A percentile compares a stretch with the other conserved stretches of the same genome.
Evolutionary conservation across 2,797 vertebrate species (phyloP).

Genomic region (Sebastiscus albofasciatus): DNA sequence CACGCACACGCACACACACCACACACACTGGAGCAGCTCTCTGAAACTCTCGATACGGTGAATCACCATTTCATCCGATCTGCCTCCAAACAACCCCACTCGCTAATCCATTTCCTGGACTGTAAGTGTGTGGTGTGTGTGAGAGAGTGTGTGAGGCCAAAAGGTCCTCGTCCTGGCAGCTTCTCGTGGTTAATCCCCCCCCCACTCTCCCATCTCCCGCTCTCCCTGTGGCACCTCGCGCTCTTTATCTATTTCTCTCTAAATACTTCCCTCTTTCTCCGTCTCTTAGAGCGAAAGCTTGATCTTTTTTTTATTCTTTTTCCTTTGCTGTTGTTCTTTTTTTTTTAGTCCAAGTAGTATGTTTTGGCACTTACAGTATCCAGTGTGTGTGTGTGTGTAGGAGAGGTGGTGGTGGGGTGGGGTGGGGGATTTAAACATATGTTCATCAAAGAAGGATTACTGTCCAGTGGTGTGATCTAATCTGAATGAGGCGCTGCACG

Average conservation of each 20-base stretch:
- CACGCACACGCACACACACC: neutral
- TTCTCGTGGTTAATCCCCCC: constrained; percentile 49
- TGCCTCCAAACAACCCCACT: constrained; percentile 53
- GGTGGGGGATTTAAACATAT: constrained; percentile 62
- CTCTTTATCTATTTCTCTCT: neutral
- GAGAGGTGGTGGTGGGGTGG: neutral
- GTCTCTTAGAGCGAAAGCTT: neutral
- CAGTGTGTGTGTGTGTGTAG: neutral
- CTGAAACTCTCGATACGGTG: constrained; percentile 44
- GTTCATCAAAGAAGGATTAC: constrained; percentile 69
- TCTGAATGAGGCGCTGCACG: constrained; percentile 34
- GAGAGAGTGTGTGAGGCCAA: constrained; percentile 21
- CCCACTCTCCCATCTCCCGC: neutral
- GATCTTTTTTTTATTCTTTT: neutral
- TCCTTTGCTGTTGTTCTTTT: neutral
- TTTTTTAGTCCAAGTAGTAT: neutral
- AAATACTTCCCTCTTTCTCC: neutral
- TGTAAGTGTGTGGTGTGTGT: neutral
- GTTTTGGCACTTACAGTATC: neutral
- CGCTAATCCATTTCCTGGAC: constrained; percentile 53
- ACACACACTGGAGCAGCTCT: neutral
- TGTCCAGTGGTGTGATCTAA: constrained; percentile 54
- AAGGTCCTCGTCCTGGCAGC: constrained; percentile 51
- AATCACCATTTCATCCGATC: constrained; percentile 54
- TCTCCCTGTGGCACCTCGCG: constrained; percentile 17